phyloP scores from a whole-genome alignment of 2,888 invertebrate species.

The Plutella xylostella region DNA sequence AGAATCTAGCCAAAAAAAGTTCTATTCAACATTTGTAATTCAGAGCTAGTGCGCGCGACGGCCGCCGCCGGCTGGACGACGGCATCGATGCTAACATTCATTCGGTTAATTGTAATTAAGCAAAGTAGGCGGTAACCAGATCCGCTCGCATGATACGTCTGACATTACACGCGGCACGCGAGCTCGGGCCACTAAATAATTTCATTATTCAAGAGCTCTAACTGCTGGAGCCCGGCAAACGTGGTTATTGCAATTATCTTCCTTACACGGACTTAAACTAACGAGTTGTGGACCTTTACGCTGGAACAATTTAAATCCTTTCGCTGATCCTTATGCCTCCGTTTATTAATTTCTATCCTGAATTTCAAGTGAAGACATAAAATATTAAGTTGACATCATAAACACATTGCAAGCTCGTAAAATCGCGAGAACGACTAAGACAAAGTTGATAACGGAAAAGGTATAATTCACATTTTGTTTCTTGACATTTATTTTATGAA shows the following conservation, averaged over 20 bases:
- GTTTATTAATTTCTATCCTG: no score
- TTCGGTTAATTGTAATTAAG: conserved; percentile 5
- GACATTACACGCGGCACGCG: conserved; percentile 19
- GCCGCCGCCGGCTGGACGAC: conserved; percentile 4
- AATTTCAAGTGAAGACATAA: no score
- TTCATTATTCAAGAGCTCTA: conserved; percentile 50
- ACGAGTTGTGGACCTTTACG: conserved; percentile 3
- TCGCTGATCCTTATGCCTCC: no score
- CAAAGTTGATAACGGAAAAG: no score
- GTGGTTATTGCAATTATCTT: conserved; percentile 57
- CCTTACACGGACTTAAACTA: conserved; percentile 25
- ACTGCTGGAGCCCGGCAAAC: conserved; percentile 46
- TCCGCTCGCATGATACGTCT: neutral
- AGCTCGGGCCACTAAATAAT: conserved; percentile 37
- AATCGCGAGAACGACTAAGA: no score
- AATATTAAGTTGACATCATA: no score
- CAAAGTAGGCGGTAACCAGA: conserved; percentile 7
- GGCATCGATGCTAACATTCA: neutral
- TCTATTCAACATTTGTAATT: conserved; percentile 53
- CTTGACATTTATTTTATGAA: no score
- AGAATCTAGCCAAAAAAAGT: conserved; percentile 54
- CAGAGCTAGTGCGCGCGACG: conserved; percentile 29
- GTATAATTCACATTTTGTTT: no score
- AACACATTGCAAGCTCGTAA: no score
- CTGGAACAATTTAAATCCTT: no score